phyloP scores from a whole-genome alignment of 2,888 invertebrate genomes.

The Hirtodrosophila trivittata region DNA sequence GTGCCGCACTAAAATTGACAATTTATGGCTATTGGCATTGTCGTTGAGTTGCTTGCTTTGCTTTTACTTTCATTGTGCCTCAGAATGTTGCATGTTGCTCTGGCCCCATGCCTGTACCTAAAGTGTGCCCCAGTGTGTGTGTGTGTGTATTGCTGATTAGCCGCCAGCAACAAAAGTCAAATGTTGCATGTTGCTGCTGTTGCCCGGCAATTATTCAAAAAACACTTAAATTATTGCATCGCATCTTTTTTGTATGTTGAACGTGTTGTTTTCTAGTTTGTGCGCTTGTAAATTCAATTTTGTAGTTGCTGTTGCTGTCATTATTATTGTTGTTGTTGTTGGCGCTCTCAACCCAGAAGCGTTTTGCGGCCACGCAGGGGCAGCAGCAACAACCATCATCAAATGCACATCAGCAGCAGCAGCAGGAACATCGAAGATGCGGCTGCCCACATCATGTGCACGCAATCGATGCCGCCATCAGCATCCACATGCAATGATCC shows the following conservation, averaged over 20 bases:
- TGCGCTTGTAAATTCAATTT: conserved; percentile 63
- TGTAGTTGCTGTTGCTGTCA: conserved; percentile 19
- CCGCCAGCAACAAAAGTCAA: conserved; percentile 52
- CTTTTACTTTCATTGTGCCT: conserved; percentile 58
- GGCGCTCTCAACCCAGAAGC: conserved; percentile 66
- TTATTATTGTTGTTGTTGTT: conserved; percentile 31
- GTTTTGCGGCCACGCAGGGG: conserved; percentile 58
- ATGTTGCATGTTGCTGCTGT: conserved; percentile 39
- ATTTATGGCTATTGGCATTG: conserved; percentile 59
- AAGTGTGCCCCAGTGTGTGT: too few relatives aligned
- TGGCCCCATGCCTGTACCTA: too few relatives aligned
- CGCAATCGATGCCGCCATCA: conserved; percentile 67
- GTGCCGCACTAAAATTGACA: conserved; percentile 39
- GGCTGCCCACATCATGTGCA: conserved; percentile 64
- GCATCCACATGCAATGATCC: conserved; percentile 55
- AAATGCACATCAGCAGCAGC: conserved; percentile 34
- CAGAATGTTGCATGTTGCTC: conserved; percentile 58
- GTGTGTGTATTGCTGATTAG: conserved; percentile 49
- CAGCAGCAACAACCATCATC: conserved; percentile 46
- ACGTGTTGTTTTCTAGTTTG: conserved; percentile 78
- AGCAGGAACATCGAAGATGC: conserved; percentile 23
- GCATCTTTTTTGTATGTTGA: conserved; percentile 53
- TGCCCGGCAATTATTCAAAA: conserved; percentile 68
- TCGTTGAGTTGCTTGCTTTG: conserved; percentile 28
- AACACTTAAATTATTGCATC: conserved; percentile 61